phyloP scores from a whole-genome alignment of 1,140 invertebrate species.

The Drosophila pandora region DNA sequence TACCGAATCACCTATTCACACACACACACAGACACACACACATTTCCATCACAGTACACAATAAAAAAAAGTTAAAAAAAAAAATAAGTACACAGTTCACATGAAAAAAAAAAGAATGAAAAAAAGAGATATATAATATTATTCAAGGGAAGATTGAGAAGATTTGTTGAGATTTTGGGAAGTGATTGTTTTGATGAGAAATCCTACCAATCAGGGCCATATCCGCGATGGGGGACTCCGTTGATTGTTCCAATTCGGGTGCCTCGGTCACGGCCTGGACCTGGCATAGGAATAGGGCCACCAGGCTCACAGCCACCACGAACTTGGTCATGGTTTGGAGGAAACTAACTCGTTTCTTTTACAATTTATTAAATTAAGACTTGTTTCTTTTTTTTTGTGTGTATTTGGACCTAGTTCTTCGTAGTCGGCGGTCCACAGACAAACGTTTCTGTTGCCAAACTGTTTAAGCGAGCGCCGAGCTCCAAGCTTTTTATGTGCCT shows the following conservation, averaged over 20 bases:
- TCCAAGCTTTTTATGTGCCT: conserved; percentile 80
- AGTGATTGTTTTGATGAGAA: background rate
- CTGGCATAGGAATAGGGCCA: conserved; percentile 40
- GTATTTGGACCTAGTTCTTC: background rate
- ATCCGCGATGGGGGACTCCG: conserved; percentile 77
- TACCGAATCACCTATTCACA: conserved; percentile 37
- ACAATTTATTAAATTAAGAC: background rate
- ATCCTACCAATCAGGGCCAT: conserved; percentile 79
- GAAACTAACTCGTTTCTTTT: background rate
- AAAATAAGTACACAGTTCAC: conserved; percentile 33
- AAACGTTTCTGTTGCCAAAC: conserved; percentile 71
- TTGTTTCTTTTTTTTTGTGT: background rate
- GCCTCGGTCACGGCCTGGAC: conserved; percentile 32
- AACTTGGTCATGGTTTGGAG: conserved; percentile 52
- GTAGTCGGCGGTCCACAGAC: conserved; percentile 65
- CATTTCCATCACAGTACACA: conserved; percentile 25
- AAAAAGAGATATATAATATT: conserved; percentile 22
- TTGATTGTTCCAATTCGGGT: conserved; percentile 62
- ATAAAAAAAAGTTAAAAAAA: conserved; percentile 45
- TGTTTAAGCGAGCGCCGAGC: conserved; percentile 73
- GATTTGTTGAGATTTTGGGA: background rate
- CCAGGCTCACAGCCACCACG: conserved; percentile 43
- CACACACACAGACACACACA: background rate
- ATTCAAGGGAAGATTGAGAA: background rate
- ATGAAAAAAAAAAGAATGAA: conserved; percentile 44